Evolutionary conservation across 2,113 vertebrate genomes (phyloP), one percentile per base, ranked within the genome.

Genomic region (Aegithalos caudatus): DNA sequence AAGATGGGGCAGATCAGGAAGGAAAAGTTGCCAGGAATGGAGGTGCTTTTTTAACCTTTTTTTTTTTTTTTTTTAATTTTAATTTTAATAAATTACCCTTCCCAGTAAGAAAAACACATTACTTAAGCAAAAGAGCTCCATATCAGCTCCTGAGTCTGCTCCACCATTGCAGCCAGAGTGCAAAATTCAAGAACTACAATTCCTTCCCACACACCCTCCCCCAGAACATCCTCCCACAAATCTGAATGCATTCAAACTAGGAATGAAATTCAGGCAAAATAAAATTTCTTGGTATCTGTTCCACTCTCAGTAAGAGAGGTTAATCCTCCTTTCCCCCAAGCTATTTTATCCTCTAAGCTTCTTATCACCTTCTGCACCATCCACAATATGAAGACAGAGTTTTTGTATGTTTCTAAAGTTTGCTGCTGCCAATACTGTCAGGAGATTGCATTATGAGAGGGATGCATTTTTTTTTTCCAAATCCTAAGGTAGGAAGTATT

Each of bases 321-420:
- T 94, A 97, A 96, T 96, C 76, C 64, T 93, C 51, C 92, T 94
- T 78, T 51, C 13, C 90, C 60, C 53, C 53, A 64, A 71, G 91
- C 64, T 96, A 45, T 94, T 95, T 91, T 91, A 76, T 94, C 44
- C 60, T 86, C 86, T 95, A 96, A 95, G 88, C 96, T 88, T 78
- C 92, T 97, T 96, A 95, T 95, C 91, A 92, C 57, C 61, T 94
- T 89, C 81, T 87, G 57, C 61, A 79, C 77, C 40, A 81, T 81
- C 65, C 92, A 86, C 82, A 64, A 67, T 67, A 70, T 11, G 76
- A 90, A 93, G 60, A 56, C 62, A 79, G 7, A 64, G 28, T 66
- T 88, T 93, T 81, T 1, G 0, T 58, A n/a, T 44, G 35, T 67
- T 81, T 92, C 67, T 71, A 14, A 95, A 83, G 48, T 94, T 94